These are phyloP conservation scores for Loriculus beryllinus DNA, from an alignment of 2,797 vertebrate species.

Conservation along the genomic window DNA sequence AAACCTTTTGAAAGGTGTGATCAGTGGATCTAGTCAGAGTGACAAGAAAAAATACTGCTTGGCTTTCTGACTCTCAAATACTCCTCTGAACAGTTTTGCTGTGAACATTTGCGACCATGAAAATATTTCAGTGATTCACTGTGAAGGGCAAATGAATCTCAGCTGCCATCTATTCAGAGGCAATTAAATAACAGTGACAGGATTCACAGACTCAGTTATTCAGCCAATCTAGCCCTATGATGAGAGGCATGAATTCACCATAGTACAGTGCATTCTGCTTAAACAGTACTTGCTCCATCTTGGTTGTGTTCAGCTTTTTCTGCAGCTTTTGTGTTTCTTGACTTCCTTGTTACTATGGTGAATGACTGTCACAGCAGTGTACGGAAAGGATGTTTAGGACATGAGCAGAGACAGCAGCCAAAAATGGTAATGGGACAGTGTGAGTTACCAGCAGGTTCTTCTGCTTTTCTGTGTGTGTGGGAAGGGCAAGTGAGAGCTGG, in stretches of 20 bases:
- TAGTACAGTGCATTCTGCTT: background rate
- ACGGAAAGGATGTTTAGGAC: background rate
- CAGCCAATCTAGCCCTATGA: background rate
- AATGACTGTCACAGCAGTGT: background rate
- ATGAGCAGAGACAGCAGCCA: background rate
- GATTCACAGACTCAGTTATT: background rate
- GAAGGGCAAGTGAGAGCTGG: background rate
- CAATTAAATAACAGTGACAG: background rate
- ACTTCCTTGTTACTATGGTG: constrained; percentile 15
- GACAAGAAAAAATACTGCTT: background rate
- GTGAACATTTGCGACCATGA: constrained; percentile 15
- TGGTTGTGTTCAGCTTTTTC: background rate
- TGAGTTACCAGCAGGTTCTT: background rate
- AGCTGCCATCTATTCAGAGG: constrained; percentile 14
- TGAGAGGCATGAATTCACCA: background rate
- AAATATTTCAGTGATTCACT: constrained; percentile 36
- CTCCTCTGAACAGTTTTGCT: background rate
- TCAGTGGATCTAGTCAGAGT: background rate
- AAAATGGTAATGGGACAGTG: background rate
- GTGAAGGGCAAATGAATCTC: constrained; percentile 27
- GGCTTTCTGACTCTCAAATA: background rate
- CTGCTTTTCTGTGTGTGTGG: background rate
- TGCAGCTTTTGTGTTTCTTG: background rate
- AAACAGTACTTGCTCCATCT: background rate
- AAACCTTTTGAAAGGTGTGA: background rate